Evolutionary conservation across 2,797 vertebrate species (phyloP), one percentile per base, ranked within the genome.

Genomic region (Chloroceryle amazona): DNA sequence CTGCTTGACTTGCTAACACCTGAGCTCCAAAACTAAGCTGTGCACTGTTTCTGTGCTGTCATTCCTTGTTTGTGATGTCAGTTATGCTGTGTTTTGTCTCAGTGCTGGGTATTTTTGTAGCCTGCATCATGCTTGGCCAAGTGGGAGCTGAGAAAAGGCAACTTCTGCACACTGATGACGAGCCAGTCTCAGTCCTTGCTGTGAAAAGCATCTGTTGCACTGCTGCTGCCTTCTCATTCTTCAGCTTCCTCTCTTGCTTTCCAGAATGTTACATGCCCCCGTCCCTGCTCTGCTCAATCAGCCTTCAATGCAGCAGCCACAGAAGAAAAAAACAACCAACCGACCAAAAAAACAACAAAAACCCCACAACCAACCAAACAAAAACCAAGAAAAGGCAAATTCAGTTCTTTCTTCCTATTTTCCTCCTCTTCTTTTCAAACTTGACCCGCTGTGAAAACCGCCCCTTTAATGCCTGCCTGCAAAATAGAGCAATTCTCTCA

Each of bases 401-500:
- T 44, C 60, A 47, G 5, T 29, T 87, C 58, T 82, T 0, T 0
- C 61, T 93, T 93, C 76, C 22, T 19, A 23, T 82, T 90, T 90
- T 68, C 54, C 47, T 70, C 73, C 73, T 51, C 29, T 15, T 31
- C 52, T 11, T 11, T 22, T 26, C 25, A 52, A 58, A 37, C 25
- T 85, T 80, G 82, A 72, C 90, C 94, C 14, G 1, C 74, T 82
- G 65, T 74, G 65, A 65, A 83, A 76, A 21, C 85, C 83, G 70
- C 89, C 85, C 86, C 89, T 96, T 86, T 83, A 74, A 62, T 89
- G 91, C 91, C 74, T 91, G 90, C 58, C 91, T 97, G 90, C 89
- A 83, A 93, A 90, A 75, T 0, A 2, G 75, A 92, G 86, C 78
- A 52, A 7, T 44, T 67, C 66, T 81, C 63, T 83, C 86, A 6